Percentiles rank a stretch among this genome's conserved stretches.
These are phyloP conservation scores for Passer montanus DNA, from an alignment of 2,113 vertebrate genomes.

Conservation along the genomic window DNA sequence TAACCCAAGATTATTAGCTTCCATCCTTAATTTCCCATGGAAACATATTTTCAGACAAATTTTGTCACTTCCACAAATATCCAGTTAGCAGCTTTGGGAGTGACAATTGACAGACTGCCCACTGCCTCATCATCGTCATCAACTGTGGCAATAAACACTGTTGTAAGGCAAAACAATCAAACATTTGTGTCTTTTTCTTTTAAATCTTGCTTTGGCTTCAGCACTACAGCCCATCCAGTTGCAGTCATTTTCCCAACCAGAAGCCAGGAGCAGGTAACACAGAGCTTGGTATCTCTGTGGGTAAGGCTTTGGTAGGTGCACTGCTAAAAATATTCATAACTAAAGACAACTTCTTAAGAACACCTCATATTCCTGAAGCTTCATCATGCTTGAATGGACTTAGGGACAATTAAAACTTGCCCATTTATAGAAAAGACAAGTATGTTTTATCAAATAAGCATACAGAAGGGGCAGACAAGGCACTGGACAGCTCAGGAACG, in stretches of 20 bases:
- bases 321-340: not conserved
- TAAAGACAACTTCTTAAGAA: not conserved
- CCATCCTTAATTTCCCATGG: not conserved
- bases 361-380: not conserved
- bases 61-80: not conserved
- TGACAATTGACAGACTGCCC: fast-evolving
- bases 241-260: not conserved
- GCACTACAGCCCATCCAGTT: not conserved
- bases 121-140: fast-evolving
- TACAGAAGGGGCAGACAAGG: not conserved
- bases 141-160: not conserved
- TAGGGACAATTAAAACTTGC: not conserved
- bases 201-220: not conserved
- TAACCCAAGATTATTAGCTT: not conserved
- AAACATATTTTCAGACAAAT: not conserved
- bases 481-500: not conserved
- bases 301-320: not conserved
- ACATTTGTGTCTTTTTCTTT: not conserved
- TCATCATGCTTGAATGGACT: not conserved
- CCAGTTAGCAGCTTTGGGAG: not conserved
- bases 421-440: not conserved
- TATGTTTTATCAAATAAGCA: not conserved
- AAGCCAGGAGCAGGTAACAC: not conserved
- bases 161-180: not conserved
- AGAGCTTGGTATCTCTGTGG: fast-evolving